Evolutionary conservation across 1,140 invertebrate genomes (phyloP), one percentile per base, ranked within the genome.

Genomic region (Apolygus lucorum): DNA sequence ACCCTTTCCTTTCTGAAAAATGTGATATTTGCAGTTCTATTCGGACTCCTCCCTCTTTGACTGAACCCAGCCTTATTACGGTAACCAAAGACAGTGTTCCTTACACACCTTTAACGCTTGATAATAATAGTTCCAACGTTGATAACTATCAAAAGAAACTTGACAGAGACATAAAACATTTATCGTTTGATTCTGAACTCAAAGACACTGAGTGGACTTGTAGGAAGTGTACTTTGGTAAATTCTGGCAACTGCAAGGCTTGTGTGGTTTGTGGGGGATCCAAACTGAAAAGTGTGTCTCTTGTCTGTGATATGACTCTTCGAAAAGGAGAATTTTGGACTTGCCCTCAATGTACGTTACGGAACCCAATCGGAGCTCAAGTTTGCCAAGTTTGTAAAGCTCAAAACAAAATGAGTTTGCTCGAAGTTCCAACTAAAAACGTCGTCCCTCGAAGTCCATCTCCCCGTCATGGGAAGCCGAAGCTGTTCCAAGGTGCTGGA

Each of bases 201-300:
- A 54, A 68, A 21, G 11, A 24, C 14, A 26, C 65, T 13, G 84
- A 85, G 21, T 95, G 93, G 92, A 88, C 89, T 2, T 95, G 93
- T 77, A 87, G 87, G 72, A 92, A 92, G 75, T 95, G 92, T 77
- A 95, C 92, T 1, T 81, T 95, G 59, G 83, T 93, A 1, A 95
- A 95, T 80, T 83, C 85, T 24, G 82, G 82, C 0, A 79, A 82
- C 24, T 84, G 85, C 4, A 82, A 85, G 66, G 87, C 86, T 0
- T 95, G 93, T 76, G 86, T 88, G 4, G 91, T 89, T 0, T 95
- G 92, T 79, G 90, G 90, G 25, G 90, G 89, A 17, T 91, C 90
- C 0, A 88, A 90, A 74, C 79, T 90, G 2, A 84, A 85, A 69
- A 88, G 87, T 71, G 82, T 90, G 28, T 83, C 82, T 27, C 79